Percentiles rank a stretch among this genome's conserved stretches.
Evolutionary conservation across 2,888 invertebrate species (phyloP).

Genomic region (Tiliacea citrago): DNA sequence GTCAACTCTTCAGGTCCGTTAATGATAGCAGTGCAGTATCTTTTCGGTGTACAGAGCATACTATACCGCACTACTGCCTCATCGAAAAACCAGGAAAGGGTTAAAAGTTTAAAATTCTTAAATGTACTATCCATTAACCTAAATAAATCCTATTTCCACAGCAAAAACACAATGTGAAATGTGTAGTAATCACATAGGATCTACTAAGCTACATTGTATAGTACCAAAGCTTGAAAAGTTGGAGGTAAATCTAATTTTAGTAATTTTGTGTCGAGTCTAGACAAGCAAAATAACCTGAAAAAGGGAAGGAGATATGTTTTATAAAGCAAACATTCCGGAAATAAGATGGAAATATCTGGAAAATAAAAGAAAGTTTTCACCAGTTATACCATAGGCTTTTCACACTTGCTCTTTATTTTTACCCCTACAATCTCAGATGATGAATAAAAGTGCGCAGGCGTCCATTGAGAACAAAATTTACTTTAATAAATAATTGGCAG

Average conservation of each 20-base stretch:
- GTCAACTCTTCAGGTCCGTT: too few species aligned
- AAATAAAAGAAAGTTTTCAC: not conserved
- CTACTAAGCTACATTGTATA: not conserved
- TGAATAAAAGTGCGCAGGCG: too few species aligned
- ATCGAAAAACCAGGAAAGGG: too few species aligned
- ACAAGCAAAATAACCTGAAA: not conserved
- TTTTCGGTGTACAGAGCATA: too few species aligned
- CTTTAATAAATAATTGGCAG: slow-evolving; percentile 24
- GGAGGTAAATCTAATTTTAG: not conserved
- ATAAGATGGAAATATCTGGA: not conserved
- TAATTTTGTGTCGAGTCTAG: not conserved
- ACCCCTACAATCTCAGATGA: not conserved
- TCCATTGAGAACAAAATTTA: slow-evolving; percentile 11
- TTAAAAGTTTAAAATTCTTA: not conserved
- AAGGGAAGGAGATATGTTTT: not conserved
- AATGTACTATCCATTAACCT: not conserved
- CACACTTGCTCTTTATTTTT: not conserved
- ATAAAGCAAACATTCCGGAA: not conserved
- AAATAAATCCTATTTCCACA: not conserved
- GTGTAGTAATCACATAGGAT: not conserved
- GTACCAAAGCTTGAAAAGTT: not conserved
- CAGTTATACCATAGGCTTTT: not conserved
- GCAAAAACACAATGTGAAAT: not conserved
- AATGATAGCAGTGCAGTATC: too few species aligned
- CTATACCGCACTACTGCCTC: too few species aligned